These are phyloP conservation scores for Drosophila truncata DNA, from an alignment of 1,140 invertebrate genomes.

Conservation along the genomic window DNA sequence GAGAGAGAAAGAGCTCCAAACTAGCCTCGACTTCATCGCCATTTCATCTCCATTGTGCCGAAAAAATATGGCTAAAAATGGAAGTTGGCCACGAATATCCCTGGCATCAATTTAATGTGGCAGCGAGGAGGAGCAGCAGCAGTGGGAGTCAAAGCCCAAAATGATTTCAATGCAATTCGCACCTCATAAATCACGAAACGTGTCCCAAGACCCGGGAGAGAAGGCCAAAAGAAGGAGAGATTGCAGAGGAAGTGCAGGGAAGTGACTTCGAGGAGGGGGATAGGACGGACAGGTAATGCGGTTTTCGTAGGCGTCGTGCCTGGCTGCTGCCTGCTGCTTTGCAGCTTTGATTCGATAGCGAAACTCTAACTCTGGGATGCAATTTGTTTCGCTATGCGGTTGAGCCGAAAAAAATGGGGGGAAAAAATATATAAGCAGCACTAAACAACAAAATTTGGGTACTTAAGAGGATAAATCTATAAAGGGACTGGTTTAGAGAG, in stretches of 20 bases:
- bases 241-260: slow-evolving; percentile 39
- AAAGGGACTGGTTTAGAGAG: background rate
- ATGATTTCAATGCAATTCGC: slow-evolving; percentile 84
- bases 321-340: slow-evolving; percentile 23
- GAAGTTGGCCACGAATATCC: slow-evolving; percentile 67
- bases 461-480: background rate
- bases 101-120: slow-evolving; percentile 78
- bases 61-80: slow-evolving; percentile 49
- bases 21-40: slow-evolving; percentile 31
- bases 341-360: slow-evolving; percentile 54
- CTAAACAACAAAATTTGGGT: slow-evolving; percentile 10
- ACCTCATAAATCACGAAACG: slow-evolving; percentile 85
- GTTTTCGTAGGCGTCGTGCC: slow-evolving; percentile 54
- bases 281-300: slow-evolving; percentile 48
- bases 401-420: slow-evolving; percentile 1
- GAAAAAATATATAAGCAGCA: background rate
- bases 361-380: slow-evolving; percentile 54
- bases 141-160: slow-evolving; percentile 47
- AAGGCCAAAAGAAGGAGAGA: slow-evolving; percentile 16
- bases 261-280: slow-evolving; percentile 9
- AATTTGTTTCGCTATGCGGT: slow-evolving; percentile 50
- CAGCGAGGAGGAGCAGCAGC: slow-evolving; percentile 27
- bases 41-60: slow-evolving; percentile 61
- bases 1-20: slow-evolving; percentile 21
- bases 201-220: slow-evolving; percentile 66